Evolutionary conservation across 2,888 invertebrate genomes (phyloP).

Genomic region (Conops quadrifasciatus): DNA sequence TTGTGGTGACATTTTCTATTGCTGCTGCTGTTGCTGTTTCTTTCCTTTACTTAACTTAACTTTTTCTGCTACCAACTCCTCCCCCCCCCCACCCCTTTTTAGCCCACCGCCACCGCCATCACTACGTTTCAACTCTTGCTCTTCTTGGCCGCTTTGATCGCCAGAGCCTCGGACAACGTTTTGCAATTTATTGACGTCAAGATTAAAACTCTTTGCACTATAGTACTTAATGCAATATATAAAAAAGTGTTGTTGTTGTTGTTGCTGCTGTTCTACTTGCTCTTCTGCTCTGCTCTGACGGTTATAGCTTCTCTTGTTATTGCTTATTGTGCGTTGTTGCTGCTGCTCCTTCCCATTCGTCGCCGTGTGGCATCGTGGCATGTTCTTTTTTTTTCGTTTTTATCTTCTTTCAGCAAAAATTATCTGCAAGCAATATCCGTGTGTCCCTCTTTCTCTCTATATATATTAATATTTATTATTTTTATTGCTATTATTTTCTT

Average conservation of each 20-base stretch:
- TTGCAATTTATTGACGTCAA: conserved; percentile 29
- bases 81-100: not conserved
- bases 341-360: no score
- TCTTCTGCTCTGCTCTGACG: no score
- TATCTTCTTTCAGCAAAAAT: no score
- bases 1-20: no score
- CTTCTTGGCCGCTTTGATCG: not conserved
- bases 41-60: no score
- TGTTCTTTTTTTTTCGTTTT: no score
- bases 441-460: no score
- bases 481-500: not conserved
- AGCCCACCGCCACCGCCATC: not conserved
- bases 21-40: not conserved
- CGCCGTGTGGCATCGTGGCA: no score
- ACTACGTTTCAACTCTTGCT: not conserved
- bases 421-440: no score
- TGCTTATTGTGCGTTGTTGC: no score
- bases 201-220: conserved; percentile 20
- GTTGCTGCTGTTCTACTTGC: not conserved
- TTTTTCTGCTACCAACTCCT: not conserved
- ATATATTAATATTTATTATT: not conserved
- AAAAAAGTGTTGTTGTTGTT: conserved; percentile 8
- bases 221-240: conserved; percentile 22
- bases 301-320: no score
- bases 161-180: conserved; percentile 21